These are phyloP conservation scores for Petrocephalus schoutedeni DNA, from an alignment of 2,797 vertebrate species.

Conservation along the genomic window DNA sequence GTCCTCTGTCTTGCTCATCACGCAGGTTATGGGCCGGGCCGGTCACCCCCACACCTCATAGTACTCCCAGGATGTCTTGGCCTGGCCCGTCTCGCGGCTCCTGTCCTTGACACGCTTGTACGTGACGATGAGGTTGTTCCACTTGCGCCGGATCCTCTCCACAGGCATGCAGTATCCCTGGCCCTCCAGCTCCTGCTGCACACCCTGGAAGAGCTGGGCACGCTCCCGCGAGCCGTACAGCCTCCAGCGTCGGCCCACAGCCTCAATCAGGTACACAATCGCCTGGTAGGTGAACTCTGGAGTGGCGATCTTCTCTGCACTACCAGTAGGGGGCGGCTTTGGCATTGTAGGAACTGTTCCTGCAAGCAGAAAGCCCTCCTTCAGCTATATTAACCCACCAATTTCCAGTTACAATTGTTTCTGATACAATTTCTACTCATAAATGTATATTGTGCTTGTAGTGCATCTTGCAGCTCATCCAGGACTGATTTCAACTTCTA, in stretches of 20 bases:
- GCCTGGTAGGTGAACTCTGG: constrained; percentile 65
- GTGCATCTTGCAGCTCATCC: neutral
- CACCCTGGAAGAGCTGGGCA: constrained; percentile 68
- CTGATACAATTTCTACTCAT: neutral
- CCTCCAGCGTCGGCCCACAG: constrained; percentile 62
- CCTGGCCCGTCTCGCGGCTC: constrained; percentile 59
- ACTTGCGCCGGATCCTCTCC: constrained; percentile 68
- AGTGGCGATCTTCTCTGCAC: constrained; percentile 40
- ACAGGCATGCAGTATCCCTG: constrained; percentile 63
- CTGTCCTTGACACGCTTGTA: constrained; percentile 72
- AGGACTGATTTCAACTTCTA: neutral
- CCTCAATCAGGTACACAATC: constrained; percentile 63
- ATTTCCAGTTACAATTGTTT: neutral
- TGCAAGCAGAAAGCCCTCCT: neutral
- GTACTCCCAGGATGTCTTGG: constrained; percentile 71
- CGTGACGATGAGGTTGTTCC: constrained; percentile 73
- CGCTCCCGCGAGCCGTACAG: constrained; percentile 64
- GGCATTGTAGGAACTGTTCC: neutral
- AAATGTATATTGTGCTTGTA: neutral
- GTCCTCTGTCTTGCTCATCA: neutral
- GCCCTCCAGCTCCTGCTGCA: constrained; percentile 65
- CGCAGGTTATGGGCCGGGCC: neutral
- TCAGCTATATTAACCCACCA: neutral
- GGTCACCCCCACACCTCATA: constrained; percentile 54
- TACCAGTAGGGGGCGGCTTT: neutral